These are phyloP conservation scores for Prunella fulvescens DNA, from an alignment of 2,113 vertebrate species.

Conservation along the genomic window DNA sequence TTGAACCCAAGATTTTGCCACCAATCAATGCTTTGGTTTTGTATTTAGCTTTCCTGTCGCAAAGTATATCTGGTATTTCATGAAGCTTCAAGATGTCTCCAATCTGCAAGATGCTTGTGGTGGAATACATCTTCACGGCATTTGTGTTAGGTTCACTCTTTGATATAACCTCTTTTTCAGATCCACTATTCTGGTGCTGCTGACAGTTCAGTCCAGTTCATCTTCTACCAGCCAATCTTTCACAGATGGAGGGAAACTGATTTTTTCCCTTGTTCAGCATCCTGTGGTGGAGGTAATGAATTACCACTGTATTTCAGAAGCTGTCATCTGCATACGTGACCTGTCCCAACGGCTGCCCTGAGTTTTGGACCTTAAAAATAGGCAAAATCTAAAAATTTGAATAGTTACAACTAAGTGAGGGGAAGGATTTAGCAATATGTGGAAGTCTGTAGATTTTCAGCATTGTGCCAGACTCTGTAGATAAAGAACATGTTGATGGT, in stretches of 20 bases:
- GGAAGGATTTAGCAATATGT: neutral
- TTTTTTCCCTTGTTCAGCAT: slow-evolving; percentile 96
- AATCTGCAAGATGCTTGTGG: neutral
- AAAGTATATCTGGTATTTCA: neutral
- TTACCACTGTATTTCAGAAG: neutral
- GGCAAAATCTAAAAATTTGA: neutral
- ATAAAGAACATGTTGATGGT: neutral
- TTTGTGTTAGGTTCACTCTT: neutral
- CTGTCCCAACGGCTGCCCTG: neutral
- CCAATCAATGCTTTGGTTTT: neutral
- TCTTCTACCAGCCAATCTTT: slow-evolving; percentile 94
- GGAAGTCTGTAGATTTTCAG: neutral
- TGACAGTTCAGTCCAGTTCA: slow-evolving; percentile 90
- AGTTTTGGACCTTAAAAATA: neutral
- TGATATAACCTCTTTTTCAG: slow-evolving; percentile 67
- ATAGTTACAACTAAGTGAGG: neutral
- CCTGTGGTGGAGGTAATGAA: slow-evolving; percentile 91
- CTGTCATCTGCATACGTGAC: neutral
- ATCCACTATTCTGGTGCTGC: slow-evolving; percentile 73
- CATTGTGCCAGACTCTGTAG: neutral
- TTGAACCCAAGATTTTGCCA: neutral
- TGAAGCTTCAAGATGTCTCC: neutral
- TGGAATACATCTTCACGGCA: neutral
- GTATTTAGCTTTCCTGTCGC: neutral
- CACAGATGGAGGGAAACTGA: slow-evolving; percentile 96